These are phyloP conservation scores for Centropus bengalensis DNA, from an alignment of 2,113 vertebrate genomes.

Conservation along the genomic window DNA sequence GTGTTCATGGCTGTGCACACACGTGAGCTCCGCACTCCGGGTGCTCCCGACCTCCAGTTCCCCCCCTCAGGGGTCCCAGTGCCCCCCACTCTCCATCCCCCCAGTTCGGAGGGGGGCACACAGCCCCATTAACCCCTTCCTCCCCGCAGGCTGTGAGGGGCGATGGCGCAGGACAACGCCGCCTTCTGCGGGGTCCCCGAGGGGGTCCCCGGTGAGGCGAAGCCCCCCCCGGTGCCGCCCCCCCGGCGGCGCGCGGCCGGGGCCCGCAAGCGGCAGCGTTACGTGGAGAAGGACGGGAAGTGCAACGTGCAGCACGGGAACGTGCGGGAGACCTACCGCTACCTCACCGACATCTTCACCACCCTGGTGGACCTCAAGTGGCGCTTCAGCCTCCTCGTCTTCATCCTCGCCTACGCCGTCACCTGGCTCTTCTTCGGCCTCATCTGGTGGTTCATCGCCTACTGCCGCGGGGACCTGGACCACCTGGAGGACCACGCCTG, in stretches of 20 bases:
- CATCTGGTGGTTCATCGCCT: conserved; percentile 98
- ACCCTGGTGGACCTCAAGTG: conserved; percentile 96
- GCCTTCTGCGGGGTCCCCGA: conserved; percentile 15
- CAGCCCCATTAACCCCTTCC: background rate
- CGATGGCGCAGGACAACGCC: conserved; percentile 52
- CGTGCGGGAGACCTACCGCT: conserved; percentile 93
- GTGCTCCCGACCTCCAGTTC: background rate
- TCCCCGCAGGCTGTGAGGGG: background rate
- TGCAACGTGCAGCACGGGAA: conserved; percentile 96
- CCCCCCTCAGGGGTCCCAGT: background rate
- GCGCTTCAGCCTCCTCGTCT: conserved; percentile 95
- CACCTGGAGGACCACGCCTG: conserved; percentile 91
- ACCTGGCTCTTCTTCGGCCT: conserved; percentile 98
- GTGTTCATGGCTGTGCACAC: background rate
- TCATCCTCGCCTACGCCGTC: conserved; percentile 93
- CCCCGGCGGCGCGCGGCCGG: background rate
- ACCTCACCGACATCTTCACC: conserved; percentile 97
- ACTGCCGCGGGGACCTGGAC: conserved; percentile 94
- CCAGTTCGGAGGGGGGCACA: background rate
- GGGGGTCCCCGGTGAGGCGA: background rate
- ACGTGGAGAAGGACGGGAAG: conserved; percentile 94
- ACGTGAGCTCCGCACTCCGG: background rate
- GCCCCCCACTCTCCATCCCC: background rate
- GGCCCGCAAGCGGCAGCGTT: conserved; percentile 86
- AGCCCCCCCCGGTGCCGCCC: background rate